A percentile compares a stretch with the other conserved stretches of the same genome.
phyloP scores from a whole-genome alignment of 1,140 invertebrate species.

The Drosophila funebris region DNA sequence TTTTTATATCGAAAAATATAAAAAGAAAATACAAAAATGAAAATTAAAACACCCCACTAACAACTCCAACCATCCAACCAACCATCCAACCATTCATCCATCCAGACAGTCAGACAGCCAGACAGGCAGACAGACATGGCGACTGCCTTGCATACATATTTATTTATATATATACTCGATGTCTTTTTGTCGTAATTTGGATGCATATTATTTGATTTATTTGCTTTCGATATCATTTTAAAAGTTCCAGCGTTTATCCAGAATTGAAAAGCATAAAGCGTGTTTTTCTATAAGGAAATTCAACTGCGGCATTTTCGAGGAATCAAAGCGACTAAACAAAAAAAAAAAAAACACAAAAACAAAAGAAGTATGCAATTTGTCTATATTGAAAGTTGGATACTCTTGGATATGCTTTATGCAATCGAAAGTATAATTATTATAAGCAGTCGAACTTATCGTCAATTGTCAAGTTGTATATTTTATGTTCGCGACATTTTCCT shows the following conservation, averaged over 20 bases:
- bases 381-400: slow-evolving; percentile 5
- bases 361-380: neutral
- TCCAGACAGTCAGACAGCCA: neutral
- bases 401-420: slow-evolving; percentile 6
- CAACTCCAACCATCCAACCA: slow-evolving; percentile 15
- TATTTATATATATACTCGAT: slow-evolving; percentile 61
- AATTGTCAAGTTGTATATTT: slow-evolving; percentile 31
- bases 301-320: slow-evolving; percentile 49
- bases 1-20: slow-evolving; percentile 75
- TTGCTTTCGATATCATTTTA: slow-evolving; percentile 75
- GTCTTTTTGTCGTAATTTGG: slow-evolving; percentile 77
- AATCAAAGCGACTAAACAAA: slow-evolving; percentile 14
- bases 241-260: slow-evolving; percentile 48
- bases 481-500: slow-evolving; percentile 50
- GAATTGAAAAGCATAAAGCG: slow-evolving; percentile 49
- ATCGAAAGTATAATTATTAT: neutral
- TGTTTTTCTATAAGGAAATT: slow-evolving; percentile 32
- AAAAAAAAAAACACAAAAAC: neutral
- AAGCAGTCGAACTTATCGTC: neutral
- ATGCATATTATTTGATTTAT: slow-evolving; percentile 78
- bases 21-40: slow-evolving; percentile 23
- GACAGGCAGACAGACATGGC: neutral
- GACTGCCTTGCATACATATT: slow-evolving; percentile 66
- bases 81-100: too few relatives aligned
- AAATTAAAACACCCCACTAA: slow-evolving; percentile 45